These are phyloP conservation scores for Sympetrum striolatum DNA, from an alignment of 2,888 invertebrate genomes.

Conservation along the genomic window DNA sequence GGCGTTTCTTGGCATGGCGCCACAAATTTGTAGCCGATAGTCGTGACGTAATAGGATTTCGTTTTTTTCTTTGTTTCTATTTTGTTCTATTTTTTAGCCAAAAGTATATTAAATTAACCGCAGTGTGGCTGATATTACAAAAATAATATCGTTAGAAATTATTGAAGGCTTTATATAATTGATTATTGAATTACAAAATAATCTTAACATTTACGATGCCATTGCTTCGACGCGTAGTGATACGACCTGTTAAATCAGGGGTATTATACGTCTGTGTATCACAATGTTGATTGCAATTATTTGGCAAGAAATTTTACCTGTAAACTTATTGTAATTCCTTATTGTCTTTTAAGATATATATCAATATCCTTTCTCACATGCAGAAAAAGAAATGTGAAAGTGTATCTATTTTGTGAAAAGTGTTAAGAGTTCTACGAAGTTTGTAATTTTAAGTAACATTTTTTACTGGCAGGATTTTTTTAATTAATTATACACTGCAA, in stretches of 20 bases:
- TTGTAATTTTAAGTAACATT: slow-evolving; percentile 11
- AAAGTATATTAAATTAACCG: neutral
- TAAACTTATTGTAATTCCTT: neutral
- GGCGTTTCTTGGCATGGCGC: slow-evolving; percentile 24
- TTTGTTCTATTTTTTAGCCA: neutral
- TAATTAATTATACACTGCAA: slow-evolving; percentile 7
- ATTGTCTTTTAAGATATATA: neutral
- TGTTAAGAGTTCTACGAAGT: slow-evolving; percentile 38
- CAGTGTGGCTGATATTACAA: neutral
- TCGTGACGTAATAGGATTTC: slow-evolving; percentile 32
- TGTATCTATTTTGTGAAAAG: slow-evolving; percentile 27
- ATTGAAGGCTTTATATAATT: neutral
- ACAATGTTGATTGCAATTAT: slow-evolving; percentile 42
- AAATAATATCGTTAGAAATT: neutral
- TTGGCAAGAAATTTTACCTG: slow-evolving; percentile 13
- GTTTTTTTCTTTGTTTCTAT: neutral
- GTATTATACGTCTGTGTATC: slow-evolving; percentile 40
- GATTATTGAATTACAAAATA: slow-evolving; percentile 16
- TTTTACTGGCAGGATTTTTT: slow-evolving; percentile 32
- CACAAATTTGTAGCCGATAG: slow-evolving; percentile 25
- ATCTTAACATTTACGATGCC: slow-evolving; percentile 29
- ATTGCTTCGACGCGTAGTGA: slow-evolving; percentile 44
- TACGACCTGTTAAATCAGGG: slow-evolving; percentile 38
- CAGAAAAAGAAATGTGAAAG: neutral
- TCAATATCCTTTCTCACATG: neutral